A percentile compares a stretch with the other conserved stretches of the same genome.
Conservation (phyloP, 2,113 vertebrate genomes). For the Genyomyrus donnyi region DNA sequence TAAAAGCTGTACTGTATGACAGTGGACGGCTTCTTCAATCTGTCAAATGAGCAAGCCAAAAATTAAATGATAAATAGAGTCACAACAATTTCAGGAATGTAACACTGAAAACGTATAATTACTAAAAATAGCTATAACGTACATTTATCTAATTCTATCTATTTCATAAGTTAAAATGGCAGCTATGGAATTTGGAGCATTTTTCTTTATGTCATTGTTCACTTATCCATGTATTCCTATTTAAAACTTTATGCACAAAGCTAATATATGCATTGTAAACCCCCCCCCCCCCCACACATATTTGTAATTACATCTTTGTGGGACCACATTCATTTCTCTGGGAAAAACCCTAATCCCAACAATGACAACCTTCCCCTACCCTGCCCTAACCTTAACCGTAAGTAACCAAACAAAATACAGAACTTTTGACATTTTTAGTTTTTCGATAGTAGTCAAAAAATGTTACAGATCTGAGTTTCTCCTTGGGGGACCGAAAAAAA, state of each 20-base stretch:
- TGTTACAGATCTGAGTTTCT: no score
- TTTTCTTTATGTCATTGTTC: background rate
- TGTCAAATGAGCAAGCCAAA: background rate
- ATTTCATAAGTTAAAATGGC: slow-evolving; percentile 9
- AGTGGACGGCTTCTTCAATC: slow-evolving; percentile 28
- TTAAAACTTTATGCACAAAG: background rate
- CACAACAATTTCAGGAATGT: background rate
- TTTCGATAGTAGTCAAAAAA: no score
- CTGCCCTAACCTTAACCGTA: no score
- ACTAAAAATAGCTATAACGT: background rate
- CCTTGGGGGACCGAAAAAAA: no score
- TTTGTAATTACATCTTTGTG: no score
- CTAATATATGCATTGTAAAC: background rate
- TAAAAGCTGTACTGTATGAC: slow-evolving; percentile 22
- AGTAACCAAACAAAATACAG: no score
- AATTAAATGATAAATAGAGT: background rate
- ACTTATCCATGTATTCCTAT: background rate
- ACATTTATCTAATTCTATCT: slow-evolving; percentile 6
- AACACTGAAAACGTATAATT: background rate
- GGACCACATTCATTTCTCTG: no score
- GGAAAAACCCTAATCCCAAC: no score
- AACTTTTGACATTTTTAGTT: no score
- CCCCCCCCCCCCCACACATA: no score
- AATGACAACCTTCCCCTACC: no score
- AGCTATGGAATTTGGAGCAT: slow-evolving; percentile 13